Evolutionary conservation across 2,797 vertebrate species (phyloP).

Genomic region (Hephaestus fuliginosus): DNA sequence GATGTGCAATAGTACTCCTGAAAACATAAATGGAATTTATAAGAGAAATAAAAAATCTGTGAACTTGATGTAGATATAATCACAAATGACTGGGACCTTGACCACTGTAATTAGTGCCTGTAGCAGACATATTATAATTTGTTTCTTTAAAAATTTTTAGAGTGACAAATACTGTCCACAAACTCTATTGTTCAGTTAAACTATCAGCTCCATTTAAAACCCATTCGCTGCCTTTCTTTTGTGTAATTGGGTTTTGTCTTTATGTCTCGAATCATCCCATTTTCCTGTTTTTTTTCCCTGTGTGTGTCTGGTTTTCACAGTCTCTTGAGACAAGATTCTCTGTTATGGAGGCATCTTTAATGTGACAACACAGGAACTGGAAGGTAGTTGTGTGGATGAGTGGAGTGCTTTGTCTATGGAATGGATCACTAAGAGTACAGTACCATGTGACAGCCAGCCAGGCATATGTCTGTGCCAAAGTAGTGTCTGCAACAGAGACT

Average conservation of each 20-base stretch:
- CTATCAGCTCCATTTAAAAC: neutral
- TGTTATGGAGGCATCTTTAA: conserved; percentile 50
- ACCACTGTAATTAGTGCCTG: neutral
- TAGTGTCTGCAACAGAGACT: conserved; percentile 64
- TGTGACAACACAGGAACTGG: conserved; percentile 56
- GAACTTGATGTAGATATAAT: neutral
- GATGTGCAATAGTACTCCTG: conserved; percentile 7
- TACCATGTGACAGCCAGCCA: conserved; percentile 67
- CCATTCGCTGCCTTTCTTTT: conserved; percentile 13
- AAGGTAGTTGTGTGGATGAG: conserved; percentile 57
- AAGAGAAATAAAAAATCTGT: neutral
- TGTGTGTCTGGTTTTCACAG: conserved; percentile 26
- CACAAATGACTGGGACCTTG: conserved; percentile 12
- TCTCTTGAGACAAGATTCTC: conserved; percentile 57
- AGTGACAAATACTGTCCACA: neutral
- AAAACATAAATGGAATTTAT: conserved; percentile 6
- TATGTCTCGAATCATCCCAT: conserved; percentile 32
- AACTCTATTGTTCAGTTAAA: conserved; percentile 2
- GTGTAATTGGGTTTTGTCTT: conserved; percentile 47
- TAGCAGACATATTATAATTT: neutral
- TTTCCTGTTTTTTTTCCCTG: conserved; percentile 18
- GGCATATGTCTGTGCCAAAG: conserved; percentile 72
- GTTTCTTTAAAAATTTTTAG: neutral
- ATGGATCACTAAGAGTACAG: conserved; percentile 67
- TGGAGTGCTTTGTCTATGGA: conserved; percentile 53